These are phyloP conservation scores for Eulithis testata DNA, from an alignment of 2,888 invertebrate species.

Conservation along the genomic window DNA sequence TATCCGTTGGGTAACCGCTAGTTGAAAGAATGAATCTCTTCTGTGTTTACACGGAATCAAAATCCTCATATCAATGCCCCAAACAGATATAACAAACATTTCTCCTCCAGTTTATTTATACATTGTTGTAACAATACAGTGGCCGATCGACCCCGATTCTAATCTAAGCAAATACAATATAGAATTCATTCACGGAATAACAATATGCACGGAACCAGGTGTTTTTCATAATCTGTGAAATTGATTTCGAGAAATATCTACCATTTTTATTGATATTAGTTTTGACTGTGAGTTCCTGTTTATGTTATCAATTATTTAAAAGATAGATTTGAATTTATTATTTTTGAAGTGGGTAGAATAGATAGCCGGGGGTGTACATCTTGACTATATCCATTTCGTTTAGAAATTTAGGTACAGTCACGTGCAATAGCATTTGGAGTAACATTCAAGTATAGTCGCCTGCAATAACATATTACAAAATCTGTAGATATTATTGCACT, in stretches of 20 bases:
- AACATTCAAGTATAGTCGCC: no score
- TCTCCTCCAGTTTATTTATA: background rate
- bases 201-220: constrained; percentile 12
- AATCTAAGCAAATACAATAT: constrained; percentile 4
- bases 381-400: no score
- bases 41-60: no score
- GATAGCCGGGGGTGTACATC: no score
- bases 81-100: background rate
- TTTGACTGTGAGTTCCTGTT: background rate
- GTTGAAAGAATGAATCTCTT: no score
- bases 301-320: background rate
- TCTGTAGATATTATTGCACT: no score
- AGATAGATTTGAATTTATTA: background rate
- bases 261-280: background rate
- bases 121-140: background rate
- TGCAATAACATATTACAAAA: no score
- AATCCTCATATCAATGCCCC: no score
- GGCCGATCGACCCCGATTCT: background rate
- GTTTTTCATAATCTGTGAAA: constrained; percentile 17
- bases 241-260: constrained; percentile 1
- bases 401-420: no score
- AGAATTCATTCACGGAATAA: constrained; percentile 1
- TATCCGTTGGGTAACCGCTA: no score
- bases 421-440: no score
- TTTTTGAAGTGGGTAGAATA: no score